Evolutionary conservation across 2,797 vertebrate species (phyloP), one percentile per base, ranked within the genome.

Genomic region (Aulostomus chinensis): DNA sequence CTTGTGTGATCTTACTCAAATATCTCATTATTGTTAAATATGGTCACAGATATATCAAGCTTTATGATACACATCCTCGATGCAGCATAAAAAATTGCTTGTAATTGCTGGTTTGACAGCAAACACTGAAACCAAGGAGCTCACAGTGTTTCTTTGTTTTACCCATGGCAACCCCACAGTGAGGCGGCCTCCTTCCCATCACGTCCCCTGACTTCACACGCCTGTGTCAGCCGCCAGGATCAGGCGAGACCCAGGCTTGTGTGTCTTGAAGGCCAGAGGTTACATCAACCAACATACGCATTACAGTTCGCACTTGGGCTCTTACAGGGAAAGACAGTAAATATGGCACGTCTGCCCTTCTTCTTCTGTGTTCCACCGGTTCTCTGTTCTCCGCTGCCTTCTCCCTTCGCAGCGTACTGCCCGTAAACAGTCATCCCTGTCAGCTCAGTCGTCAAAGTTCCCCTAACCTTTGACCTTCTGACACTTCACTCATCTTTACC

Each of bases 211-310:
- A 65, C 76, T 88, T 92, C 83, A 67, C 91, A 88, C 68, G 29
- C 68, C 45, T 0, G 65, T 85, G 90, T 88, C 77, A 91, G 86
- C 87, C 85, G 65, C 86, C 78, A 41, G 67, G 83, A 91, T 89
- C 91, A 90, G 89, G 89, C 74, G 22, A 80, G 76, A 61, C 58
- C 72, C 47, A 38, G 85, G 83, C 76, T 58, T 63, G 50, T 11
- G 41, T 56, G 73, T 63, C 79, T 73, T 60, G 46, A 74, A 86
- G 89, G 91, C 85, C 80, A 62, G 82, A 90, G 91, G 91, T 93
- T 92, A 92, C 77, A 92, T 80, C 88, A 90, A 92, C 86, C 78
- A 46, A 92, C 91, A 92, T 73, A 81, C 73, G 61, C 76, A 66
- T 79, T 77, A 84, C 59, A 73, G 77, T 90, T 93, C 83, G 47